phyloP scores from a whole-genome alignment of 2,797 vertebrate genomes.

The Sebastes matsubarae region DNA sequence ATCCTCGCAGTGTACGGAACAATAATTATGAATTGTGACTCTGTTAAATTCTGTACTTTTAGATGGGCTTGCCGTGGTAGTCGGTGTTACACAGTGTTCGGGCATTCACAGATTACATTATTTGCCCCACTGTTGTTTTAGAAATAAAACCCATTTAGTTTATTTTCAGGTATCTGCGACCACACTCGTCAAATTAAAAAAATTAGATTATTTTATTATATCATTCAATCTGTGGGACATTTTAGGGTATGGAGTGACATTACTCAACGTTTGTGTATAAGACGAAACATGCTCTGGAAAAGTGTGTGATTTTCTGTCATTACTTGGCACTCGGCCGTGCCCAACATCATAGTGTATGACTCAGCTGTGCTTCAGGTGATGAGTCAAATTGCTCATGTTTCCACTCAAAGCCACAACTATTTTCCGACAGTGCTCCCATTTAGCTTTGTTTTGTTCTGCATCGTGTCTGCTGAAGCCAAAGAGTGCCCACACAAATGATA shows the following conservation, averaged over 20 bases:
- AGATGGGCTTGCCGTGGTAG: not conserved
- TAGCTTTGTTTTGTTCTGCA: not conserved
- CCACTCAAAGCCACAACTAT: not conserved
- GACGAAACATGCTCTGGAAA: not conserved
- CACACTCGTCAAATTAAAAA: no score
- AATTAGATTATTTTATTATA: not conserved
- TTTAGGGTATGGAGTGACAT: not conserved
- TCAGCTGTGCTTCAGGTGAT: not conserved
- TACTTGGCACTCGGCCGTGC: not conserved
- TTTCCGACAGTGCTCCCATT: not conserved
- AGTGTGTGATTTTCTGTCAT: not conserved
- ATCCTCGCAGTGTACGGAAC: not conserved
- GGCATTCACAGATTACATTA: not conserved
- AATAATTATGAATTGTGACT: not conserved
- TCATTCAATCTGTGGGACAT: not conserved
- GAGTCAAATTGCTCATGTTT: not conserved
- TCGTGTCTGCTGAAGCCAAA: slow-evolving; percentile 12
- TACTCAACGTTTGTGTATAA: not conserved
- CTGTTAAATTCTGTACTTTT: not conserved
- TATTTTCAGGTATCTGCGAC: no score
- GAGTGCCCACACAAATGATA: slow-evolving; percentile 6
- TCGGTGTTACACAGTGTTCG: not conserved
- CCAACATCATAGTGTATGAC: not conserved
- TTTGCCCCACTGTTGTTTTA: no score
- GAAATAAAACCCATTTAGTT: no score